Percentiles rank a stretch among this genome's conserved stretches.
phyloP scores from a whole-genome alignment of 2,797 vertebrate genomes.

The Rhynchotus rufescens region DNA sequence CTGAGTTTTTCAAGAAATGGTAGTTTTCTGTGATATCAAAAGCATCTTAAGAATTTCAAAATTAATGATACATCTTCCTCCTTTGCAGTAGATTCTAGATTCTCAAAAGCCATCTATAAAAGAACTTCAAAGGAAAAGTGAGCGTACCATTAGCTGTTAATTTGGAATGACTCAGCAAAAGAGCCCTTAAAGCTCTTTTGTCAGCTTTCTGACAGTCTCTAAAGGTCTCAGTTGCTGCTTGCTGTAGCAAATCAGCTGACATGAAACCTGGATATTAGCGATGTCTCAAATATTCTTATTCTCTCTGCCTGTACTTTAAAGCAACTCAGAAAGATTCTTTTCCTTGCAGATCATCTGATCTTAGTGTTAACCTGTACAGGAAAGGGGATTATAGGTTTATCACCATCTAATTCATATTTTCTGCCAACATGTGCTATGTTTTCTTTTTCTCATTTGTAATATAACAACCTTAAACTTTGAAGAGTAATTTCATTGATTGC shows the following conservation, averaged over 20 bases:
- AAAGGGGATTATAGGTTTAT: background rate
- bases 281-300: background rate
- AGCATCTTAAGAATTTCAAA: constrained; percentile 19
- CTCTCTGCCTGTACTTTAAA: background rate
- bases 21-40: constrained; percentile 14
- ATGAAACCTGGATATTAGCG: background rate
- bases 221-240: background rate
- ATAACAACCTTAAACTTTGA: background rate
- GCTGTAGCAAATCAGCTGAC: background rate
- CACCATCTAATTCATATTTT: background rate
- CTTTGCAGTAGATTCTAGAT: constrained; percentile 45
- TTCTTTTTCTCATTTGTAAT: background rate
- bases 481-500: background rate
- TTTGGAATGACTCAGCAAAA: constrained; percentile 60
- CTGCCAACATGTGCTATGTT: background rate
- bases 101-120: constrained; percentile 28
- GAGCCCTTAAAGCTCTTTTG: constrained; percentile 22
- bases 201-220: constrained; percentile 15
- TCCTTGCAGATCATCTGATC: background rate
- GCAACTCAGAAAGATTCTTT: background rate
- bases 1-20: background rate
- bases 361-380: background rate
- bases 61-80: constrained; percentile 11
- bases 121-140: constrained; percentile 7
- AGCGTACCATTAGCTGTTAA: constrained; percentile 9